Evolutionary conservation across 2,113 vertebrate genomes (phyloP), one percentile per base, ranked within the genome.

Genomic region (mouse (Mus musculus)): DNA sequence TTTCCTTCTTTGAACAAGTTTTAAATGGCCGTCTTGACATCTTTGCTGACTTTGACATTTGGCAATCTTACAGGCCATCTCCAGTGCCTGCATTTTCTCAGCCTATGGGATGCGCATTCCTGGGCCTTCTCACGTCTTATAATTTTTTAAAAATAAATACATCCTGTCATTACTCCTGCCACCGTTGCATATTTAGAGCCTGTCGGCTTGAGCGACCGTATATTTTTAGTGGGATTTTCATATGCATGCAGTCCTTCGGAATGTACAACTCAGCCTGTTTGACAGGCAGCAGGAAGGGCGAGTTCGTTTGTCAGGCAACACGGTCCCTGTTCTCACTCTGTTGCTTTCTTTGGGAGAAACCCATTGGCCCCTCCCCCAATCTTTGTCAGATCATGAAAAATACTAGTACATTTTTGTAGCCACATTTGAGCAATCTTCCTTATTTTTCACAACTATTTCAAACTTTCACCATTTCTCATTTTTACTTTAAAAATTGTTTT

Each of bases 151-250:
- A 93, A 93, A 89, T 63, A 94, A 89, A 82, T 59, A 19, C 72
- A 33, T 61, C 28, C 61, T 92, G 90, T 76, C 22, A 88, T 59
- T 28, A 49, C 19, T 78, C 30, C 89, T 88, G 84, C 49, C 61
- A 26, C 61, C 8, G 54, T 61, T 12, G 46, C 61, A 42, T 71
- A 63, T 42, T 65, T 72, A 65, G 65, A 42, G 75, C 75, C 67
- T 42, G 76, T 81, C 80, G 56, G 30, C n/a, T 67, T 72, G 84
- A 89, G 90, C 5, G 63, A 28, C 36, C 33, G 85, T 33, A 7
- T 77, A 56, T 49, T 96, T 90, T 93, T 67, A 85, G 77, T 36
- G 26, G 59, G 7, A 28, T 89, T 89, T 93, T 94, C 84, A 86
- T 52, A 73, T 22, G 49, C n/a, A 26, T 49, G n/a, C n/a, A 16